phyloP scores from a whole-genome alignment of 2,797 vertebrate species.

The Dendrocincla fuliginosa region DNA sequence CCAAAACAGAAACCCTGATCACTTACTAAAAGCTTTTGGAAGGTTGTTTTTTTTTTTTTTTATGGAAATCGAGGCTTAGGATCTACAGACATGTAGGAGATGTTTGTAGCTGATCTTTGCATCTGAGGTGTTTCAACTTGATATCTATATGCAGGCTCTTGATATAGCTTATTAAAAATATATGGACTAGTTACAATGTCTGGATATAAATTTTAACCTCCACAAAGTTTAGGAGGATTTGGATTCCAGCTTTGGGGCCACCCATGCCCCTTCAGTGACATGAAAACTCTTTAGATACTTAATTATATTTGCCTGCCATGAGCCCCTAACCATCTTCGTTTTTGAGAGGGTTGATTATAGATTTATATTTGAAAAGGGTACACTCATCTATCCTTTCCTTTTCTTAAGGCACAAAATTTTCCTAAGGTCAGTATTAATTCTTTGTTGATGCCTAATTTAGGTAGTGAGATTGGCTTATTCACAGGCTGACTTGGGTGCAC shows the following conservation, averaged over 20 bases:
- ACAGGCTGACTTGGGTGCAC: neutral
- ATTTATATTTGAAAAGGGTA: neutral
- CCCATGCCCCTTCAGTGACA: neutral
- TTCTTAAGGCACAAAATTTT: neutral
- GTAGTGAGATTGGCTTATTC: conserved; percentile 30
- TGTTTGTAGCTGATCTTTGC: neutral
- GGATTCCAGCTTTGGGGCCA: neutral
- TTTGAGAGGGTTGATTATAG: neutral
- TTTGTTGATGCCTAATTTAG: neutral
- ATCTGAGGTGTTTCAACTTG: neutral
- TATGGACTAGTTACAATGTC: neutral
- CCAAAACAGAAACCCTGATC: neutral
- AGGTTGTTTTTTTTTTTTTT: too few relatives aligned
- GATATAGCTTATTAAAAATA: neutral
- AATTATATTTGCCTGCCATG: neutral
- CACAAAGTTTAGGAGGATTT: neutral
- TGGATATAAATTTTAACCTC: neutral
- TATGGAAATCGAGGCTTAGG: neutral
- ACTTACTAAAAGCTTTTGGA: neutral
- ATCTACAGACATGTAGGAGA: neutral
- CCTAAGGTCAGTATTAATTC: neutral
- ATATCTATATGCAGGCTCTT: neutral
- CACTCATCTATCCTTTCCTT: neutral
- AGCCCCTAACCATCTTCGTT: neutral
- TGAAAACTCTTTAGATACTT: neutral